Percentiles rank a stretch among this genome's conserved stretches.
Conservation (phyloP, 2,113 vertebrate species). For the Oreochromis niloticus region DNA sequence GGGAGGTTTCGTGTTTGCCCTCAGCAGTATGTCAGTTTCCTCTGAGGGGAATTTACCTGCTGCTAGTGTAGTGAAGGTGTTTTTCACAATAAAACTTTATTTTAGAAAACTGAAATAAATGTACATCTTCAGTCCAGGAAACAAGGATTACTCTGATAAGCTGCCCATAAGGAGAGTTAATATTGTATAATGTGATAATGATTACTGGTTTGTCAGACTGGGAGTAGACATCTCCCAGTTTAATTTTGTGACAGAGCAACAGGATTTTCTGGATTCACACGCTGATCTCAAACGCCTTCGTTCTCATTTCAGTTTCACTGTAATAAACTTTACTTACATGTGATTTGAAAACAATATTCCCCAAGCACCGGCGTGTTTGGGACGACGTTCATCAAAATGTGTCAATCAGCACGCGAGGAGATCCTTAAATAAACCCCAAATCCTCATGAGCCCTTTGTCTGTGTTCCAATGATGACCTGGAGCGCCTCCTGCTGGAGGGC, state of each 20-base stretch:
- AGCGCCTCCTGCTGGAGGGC: constrained; percentile 3
- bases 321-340: background rate
- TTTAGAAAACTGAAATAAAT: background rate
- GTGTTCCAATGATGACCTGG: background rate
- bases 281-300: background rate
- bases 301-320: background rate
- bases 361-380: background rate
- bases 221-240: background rate
- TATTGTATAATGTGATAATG: background rate
- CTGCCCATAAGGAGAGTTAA: background rate
- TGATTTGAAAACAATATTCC: background rate
- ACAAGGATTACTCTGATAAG: background rate
- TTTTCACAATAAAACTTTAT: background rate
- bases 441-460: background rate
- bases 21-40: background rate
- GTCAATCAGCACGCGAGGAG: background rate
- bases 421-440: background rate
- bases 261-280: background rate
- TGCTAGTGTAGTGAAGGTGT: background rate
- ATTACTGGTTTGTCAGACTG: background rate
- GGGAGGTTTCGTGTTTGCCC: background rate
- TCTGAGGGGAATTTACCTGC: background rate
- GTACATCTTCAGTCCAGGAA: background rate
- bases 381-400: background rate
- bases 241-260: background rate